Base-by-base conservation (phyloP, 2,113 vertebrate species). In the Phylloscopus trochilus region DNA sequence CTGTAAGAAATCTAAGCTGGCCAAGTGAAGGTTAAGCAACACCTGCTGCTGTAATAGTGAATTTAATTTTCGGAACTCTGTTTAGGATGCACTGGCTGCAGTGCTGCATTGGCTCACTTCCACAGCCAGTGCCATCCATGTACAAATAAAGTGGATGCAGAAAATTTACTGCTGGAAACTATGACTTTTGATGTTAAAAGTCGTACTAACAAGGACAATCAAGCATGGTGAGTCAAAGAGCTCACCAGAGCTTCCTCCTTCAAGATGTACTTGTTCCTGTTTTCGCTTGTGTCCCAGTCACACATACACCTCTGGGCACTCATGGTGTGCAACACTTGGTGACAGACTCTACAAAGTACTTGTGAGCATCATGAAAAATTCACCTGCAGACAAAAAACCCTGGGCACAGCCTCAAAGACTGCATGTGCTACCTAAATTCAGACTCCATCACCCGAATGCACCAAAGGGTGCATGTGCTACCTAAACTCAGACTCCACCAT, bases 111-210 rank as follows among this genome's bases (percentile, higher is more conserved):
- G 86, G 83, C 79, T 86, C 58, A 12, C 43, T 90, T 88, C 82
- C 82, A 91, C 78, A 52, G 41, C 44, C 44, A 41, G 74, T 78
- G 60, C 52, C 8, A 0, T 37, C 87, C 62, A 46, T 5, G 41
- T 88, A 88, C 37, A 72, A 82, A 79, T 53, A 69, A 74, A 93
- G 56, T 76, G 94, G 76, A 80, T 66, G 52, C 68, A 92, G 83
- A 90, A 90, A 72, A 89, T 66, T 35, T 89, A 90, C 79, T 87
- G 72, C 60, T 93, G 69, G 64, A 78, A 93, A 90, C 33, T 33
- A 58, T 53, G 66, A 80, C 30, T 52, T 39, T 33, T 37, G 30
- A 33, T 55, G 26, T 39, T 92, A 86, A 23, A 92, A 86, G 67
- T 21, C 75, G 35, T 41, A 64, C 51, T 72, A 92, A 59, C 13